Evolutionary conservation across 2,888 invertebrate genomes (phyloP).

Genomic region (Tolmerus cingulatus): DNA sequence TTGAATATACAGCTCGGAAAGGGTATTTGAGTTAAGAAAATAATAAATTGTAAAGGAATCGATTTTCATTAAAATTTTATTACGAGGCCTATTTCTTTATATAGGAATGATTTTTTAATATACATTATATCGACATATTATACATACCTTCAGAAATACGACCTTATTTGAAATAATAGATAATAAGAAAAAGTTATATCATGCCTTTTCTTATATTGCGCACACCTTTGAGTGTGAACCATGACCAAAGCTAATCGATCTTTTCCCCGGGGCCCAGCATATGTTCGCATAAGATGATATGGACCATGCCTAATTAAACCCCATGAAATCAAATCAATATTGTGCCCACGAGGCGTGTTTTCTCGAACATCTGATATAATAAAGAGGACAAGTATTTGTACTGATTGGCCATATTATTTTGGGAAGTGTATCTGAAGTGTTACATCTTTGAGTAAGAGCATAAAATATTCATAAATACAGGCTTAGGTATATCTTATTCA

Average conservation of each 20-base stretch:
- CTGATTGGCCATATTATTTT: neutral
- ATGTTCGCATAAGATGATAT: neutral
- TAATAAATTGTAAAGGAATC: too few species aligned
- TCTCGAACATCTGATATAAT: neutral
- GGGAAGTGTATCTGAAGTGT: neutral
- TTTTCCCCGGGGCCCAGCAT: neutral
- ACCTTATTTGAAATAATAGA: neutral
- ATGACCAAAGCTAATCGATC: neutral
- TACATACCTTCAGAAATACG: neutral
- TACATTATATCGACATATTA: too few species aligned
- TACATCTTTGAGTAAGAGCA: neutral
- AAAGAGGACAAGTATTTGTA: neutral
- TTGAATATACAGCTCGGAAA: too few species aligned
- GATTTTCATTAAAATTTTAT: too few species aligned
- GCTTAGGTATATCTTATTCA: neutral
- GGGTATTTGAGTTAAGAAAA: too few species aligned
- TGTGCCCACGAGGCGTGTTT: neutral
- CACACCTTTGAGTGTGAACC: neutral
- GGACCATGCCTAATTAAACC: neutral
- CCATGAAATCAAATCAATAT: neutral
- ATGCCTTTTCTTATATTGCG: neutral
- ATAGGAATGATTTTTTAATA: too few species aligned
- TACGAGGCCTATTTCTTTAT: too few species aligned
- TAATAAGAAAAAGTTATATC: neutral
- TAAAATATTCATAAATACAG: neutral